A percentile compares a stretch with the other conserved stretches of the same genome.
Conservation (phyloP, 2,113 vertebrate genomes). For the Oplegnathus fasciatus region DNA sequence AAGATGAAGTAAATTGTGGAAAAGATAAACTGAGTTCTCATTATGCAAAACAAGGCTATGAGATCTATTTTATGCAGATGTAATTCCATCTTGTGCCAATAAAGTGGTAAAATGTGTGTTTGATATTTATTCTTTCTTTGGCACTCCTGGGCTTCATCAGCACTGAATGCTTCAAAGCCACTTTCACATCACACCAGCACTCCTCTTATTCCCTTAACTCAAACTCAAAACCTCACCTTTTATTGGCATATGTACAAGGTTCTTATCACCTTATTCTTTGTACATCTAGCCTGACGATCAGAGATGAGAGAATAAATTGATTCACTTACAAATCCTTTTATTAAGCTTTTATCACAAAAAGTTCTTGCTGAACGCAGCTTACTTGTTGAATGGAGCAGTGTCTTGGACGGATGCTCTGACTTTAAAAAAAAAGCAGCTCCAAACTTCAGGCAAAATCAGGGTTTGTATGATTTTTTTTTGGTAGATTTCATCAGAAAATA, state of each 20-base stretch:
- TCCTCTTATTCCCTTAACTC: background rate
- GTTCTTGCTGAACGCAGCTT: background rate
- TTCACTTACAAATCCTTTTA: background rate
- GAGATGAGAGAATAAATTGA: background rate
- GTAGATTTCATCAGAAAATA: slow-evolving; percentile 53
- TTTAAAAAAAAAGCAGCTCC: background rate
- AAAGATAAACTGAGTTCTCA: background rate
- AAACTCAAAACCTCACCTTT: background rate
- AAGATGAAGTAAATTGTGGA: background rate
- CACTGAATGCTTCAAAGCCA: background rate
- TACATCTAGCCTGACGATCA: background rate
- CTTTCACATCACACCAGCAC: background rate
- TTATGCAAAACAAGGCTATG: too few species aligned
- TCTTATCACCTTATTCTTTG: background rate
- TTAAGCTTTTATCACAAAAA: background rate
- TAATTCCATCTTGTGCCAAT: background rate
- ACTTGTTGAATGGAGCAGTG: background rate
- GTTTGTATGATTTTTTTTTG: slow-evolving; percentile 3
- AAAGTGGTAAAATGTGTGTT: background rate
- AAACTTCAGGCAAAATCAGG: slow-evolving; percentile 7
- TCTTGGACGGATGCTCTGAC: background rate
- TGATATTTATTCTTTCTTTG: background rate
- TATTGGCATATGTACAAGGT: background rate
- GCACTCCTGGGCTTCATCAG: background rate
- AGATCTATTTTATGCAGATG: background rate